Evolutionary conservation across 1,140 invertebrate species (phyloP).

Genomic region (Uloborus diversus): DNA sequence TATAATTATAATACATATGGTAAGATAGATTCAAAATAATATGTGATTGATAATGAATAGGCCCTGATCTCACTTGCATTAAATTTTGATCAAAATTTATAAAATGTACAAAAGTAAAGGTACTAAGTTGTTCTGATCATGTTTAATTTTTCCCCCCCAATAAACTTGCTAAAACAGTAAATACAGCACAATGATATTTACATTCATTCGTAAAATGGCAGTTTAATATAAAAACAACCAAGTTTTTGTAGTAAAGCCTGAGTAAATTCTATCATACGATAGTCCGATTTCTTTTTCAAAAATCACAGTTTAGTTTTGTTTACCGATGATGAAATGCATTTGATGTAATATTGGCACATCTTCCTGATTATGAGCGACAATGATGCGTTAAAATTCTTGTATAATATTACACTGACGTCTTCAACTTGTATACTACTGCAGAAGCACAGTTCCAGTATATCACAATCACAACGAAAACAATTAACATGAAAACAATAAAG

Average conservation of each 20-base stretch:
- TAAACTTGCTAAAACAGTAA: no score
- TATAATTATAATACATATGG: no score
- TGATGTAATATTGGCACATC: constrained; percentile 49
- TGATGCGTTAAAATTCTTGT: background rate
- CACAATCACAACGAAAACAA: background rate
- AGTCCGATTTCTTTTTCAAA: constrained; percentile 31
- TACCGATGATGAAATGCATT: background rate
- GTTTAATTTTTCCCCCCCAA: no score
- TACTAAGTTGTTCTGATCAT: no score
- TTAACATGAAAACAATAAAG: background rate
- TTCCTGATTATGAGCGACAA: constrained; percentile 1
- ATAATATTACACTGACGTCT: background rate
- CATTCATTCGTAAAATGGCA: no score
- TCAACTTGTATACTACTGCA: background rate
- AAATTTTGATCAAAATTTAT: no score
- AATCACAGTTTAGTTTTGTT: constrained; percentile 37
- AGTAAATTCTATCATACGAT: background rate
- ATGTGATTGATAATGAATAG: no score
- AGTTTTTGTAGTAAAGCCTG: background rate
- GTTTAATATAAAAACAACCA: background rate
- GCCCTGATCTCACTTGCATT: no score
- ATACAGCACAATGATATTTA: no score
- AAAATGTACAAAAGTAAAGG: no score
- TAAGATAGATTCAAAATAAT: no score
- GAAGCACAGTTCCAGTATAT: background rate